phyloP scores from a whole-genome alignment of 2,113 vertebrate species.

The Strigops habroptila region DNA sequence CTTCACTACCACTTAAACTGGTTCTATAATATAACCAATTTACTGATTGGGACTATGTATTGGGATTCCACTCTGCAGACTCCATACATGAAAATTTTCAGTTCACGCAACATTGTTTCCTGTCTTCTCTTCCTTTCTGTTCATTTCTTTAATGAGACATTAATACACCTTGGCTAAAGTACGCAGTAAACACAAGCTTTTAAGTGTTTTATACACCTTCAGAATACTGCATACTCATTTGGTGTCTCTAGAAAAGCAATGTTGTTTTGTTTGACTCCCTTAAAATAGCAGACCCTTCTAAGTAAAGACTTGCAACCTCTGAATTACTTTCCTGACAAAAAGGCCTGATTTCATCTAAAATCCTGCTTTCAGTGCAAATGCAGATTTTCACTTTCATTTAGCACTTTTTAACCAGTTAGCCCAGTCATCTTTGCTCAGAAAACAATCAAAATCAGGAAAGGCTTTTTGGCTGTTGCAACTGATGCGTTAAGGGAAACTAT shows the following conservation, averaged over 20 bases:
- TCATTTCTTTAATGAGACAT: not conserved
- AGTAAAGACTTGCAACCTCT: not conserved
- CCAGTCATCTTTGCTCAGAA: not conserved
- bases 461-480: not conserved
- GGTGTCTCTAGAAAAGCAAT: not conserved
- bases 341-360: not conserved
- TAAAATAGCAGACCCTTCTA: not conserved
- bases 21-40: not conserved
- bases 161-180: not conserved
- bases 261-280: not conserved
- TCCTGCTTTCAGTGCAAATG: not conserved
- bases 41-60: not conserved
- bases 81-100: not conserved
- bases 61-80: not conserved
- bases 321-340: not conserved
- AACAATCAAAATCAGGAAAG: not conserved
- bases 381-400: not conserved
- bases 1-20: not conserved
- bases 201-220: not conserved
- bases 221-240: not conserved
- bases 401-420: not conserved
- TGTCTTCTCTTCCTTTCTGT: not conserved
- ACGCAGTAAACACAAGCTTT: not conserved
- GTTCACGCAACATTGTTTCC: not conserved
- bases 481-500: not conserved